phyloP scores from a whole-genome alignment of 2,113 vertebrate species.

The Ctenodactylus gundi region DNA sequence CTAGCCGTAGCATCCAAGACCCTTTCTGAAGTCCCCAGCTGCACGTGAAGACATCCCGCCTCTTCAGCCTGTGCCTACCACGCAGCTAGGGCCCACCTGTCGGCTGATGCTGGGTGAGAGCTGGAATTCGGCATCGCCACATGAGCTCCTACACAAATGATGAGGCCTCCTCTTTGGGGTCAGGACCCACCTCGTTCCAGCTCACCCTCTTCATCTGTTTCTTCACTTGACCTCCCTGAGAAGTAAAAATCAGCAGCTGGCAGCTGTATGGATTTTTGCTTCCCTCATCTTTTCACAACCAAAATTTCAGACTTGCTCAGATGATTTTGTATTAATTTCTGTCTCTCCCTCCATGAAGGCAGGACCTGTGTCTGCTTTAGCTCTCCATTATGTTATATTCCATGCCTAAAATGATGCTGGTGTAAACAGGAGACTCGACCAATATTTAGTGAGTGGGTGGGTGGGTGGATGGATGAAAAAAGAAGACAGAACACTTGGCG shows the following conservation, averaged over 20 bases:
- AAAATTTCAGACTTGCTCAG: background rate
- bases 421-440: background rate
- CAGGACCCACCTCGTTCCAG: background rate
- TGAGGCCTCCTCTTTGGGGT: background rate
- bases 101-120: background rate
- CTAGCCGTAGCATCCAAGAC: background rate
- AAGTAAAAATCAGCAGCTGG: background rate
- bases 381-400: background rate
- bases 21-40: background rate
- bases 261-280: background rate
- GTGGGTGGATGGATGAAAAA: background rate
- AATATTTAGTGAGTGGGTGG: background rate
- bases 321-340: background rate
- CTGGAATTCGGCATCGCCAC: background rate
- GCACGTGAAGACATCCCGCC: background rate
- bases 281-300: background rate
- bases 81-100: background rate
- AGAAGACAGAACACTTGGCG: background rate
- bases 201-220: background rate
- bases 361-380: background rate
- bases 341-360: background rate
- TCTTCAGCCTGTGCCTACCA: background rate
- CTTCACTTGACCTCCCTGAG: background rate
- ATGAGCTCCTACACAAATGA: background rate
- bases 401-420: background rate